These are phyloP conservation scores for Clarias magur DNA, from an alignment of 2,113 vertebrate genomes.

Conservation along the genomic window DNA sequence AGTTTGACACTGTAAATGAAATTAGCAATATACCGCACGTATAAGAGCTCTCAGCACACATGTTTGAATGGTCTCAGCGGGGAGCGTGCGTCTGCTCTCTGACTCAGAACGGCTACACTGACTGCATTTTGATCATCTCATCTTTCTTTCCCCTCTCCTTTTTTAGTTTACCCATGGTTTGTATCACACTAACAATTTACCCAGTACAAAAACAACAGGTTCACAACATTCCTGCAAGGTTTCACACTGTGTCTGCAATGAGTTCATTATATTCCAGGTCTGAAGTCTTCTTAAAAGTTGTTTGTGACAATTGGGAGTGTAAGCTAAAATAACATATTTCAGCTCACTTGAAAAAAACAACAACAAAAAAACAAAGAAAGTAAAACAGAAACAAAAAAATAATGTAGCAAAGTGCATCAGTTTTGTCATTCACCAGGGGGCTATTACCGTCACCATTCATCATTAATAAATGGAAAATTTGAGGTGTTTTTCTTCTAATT, in stretches of 20 bases:
- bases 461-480: not conserved
- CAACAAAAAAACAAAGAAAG: not conserved
- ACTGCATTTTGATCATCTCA: constrained; percentile 5
- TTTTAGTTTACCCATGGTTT: not conserved
- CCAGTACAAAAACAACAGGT: constrained; percentile 25
- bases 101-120: not conserved
- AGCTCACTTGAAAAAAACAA: not conserved
- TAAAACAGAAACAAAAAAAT: not conserved
- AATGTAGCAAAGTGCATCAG: not conserved
- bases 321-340: not conserved
- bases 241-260: constrained; percentile 2
- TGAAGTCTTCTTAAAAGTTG: not conserved
- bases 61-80: not conserved
- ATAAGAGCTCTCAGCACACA: constrained; percentile 3
- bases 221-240: not conserved
- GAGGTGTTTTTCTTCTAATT: not conserved
- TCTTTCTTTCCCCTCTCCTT: not conserved
- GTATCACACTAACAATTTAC: constrained; percentile 1
- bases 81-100: constrained; percentile 22
- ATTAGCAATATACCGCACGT: not conserved
- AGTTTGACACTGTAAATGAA: not conserved
- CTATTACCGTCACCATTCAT: not conserved
- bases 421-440: not conserved
- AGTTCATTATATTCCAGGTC: not conserved
- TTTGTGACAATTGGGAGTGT: not conserved